A percentile compares a stretch with the other conserved stretches of the same genome.
Evolutionary conservation across 2,888 invertebrate species (phyloP).

Genomic region (Drosophila flavopinicola): DNA sequence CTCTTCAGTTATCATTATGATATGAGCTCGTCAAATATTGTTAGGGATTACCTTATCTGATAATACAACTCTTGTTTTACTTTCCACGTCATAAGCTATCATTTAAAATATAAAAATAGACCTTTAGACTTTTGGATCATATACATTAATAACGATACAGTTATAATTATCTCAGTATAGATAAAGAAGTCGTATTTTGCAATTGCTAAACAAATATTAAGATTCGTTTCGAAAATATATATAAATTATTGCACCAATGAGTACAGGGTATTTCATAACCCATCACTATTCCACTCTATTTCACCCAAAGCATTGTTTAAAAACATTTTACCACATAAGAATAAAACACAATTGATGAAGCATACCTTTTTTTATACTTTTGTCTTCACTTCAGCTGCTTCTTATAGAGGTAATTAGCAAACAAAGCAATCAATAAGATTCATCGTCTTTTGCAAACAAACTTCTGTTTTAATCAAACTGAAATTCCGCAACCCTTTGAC

Average conservation of each 20-base stretch:
- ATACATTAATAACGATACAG: too few relatives aligned
- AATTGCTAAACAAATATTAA: too few relatives aligned
- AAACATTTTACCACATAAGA: background rate
- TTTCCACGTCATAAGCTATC: background rate
- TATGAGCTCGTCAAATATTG: background rate
- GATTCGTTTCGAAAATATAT: too few relatives aligned
- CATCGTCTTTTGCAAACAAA: background rate
- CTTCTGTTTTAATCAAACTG: background rate
- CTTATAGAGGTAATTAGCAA: slow-evolving; percentile 7
- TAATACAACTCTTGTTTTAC: background rate
- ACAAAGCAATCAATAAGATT: slow-evolving; percentile 9
- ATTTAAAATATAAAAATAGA: background rate
- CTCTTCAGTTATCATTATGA: too few relatives aligned
- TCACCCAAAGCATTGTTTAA: background rate
- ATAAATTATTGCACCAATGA: too few relatives aligned
- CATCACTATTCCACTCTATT: background rate
- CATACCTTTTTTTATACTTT: background rate
- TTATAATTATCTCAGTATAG: too few relatives aligned
- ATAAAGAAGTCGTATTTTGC: too few relatives aligned
- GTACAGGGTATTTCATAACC: background rate
- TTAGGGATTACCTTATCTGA: slow-evolving; percentile 7
- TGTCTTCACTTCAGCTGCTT: background rate
- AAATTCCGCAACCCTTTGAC: slow-evolving; percentile 3
- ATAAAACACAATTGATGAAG: slow-evolving; percentile 5
- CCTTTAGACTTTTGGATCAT: too few relatives aligned